These are phyloP conservation scores for Chelon labrosus DNA, from an alignment of 2,797 vertebrate species.

Conservation along the genomic window DNA sequence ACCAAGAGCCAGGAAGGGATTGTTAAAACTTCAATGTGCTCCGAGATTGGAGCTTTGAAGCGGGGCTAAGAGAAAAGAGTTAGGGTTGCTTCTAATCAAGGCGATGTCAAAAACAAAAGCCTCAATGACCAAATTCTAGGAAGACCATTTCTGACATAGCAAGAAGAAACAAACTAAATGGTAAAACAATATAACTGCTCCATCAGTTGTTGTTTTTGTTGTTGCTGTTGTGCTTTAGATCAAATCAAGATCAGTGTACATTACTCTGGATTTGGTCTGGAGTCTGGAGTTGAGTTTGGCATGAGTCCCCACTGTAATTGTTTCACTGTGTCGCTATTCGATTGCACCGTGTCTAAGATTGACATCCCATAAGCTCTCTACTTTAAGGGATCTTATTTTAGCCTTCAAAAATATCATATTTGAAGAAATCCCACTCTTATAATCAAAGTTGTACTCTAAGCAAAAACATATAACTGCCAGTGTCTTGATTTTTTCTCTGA, in stretches of 20 bases:
- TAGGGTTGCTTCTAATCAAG: constrained; percentile 76
- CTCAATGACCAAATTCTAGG: constrained; percentile 59
- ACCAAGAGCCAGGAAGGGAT: constrained; percentile 67
- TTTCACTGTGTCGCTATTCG: constrained; percentile 67
- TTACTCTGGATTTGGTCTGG: constrained; percentile 59
- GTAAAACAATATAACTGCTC: constrained; percentile 23
- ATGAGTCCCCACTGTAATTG: constrained; percentile 62
- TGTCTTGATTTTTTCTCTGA: no score
- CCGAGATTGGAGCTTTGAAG: constrained; percentile 75
- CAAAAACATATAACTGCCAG: no score
- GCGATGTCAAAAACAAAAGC: constrained; percentile 65
- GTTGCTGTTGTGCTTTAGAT: constrained; percentile 37
- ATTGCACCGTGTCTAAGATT: constrained; percentile 31
- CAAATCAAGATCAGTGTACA: constrained; percentile 57
- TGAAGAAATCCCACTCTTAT: constrained; percentile 31
- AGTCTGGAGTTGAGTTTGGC: constrained; percentile 66
- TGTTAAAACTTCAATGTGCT: constrained; percentile 78
- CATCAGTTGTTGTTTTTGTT: constrained; percentile 37
- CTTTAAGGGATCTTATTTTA: constrained; percentile 40
- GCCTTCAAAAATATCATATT: constrained; percentile 32
- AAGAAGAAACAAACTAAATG: constrained; percentile 40
- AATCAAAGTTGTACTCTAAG: no score
- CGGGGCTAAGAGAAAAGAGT: constrained; percentile 56
- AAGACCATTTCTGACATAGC: constrained; percentile 55
- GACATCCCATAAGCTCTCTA: constrained; percentile 18